A percentile compares a stretch with the other conserved stretches of the same genome.
Conservation (phyloP, 1,140 invertebrate genomes). For the Ditylenchus dipsaci region DNA sequence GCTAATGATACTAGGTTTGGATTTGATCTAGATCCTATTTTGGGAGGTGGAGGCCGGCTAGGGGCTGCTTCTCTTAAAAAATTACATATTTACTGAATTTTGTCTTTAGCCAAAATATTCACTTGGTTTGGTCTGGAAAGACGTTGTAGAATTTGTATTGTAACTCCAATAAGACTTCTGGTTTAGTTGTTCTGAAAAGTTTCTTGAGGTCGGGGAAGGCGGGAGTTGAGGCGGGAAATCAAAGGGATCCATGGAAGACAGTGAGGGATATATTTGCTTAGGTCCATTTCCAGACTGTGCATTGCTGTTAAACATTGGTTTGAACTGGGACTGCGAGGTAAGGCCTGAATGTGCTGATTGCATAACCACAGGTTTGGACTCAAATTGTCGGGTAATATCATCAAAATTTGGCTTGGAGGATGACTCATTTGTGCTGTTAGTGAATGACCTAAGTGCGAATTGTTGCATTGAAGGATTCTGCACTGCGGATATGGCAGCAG, state of each 20-base stretch:
- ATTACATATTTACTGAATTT: too few species aligned
- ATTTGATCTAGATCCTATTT: conserved; percentile 38
- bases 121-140: too few species aligned
- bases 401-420: neutral
- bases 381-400: conserved; percentile 41
- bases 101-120: neutral
- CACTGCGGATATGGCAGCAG: conserved; percentile 36
- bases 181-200: neutral
- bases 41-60: conserved; percentile 40
- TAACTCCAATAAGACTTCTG: neutral
- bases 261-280: conserved; percentile 3
- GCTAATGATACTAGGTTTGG: conserved; percentile 29
- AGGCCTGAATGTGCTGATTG: conserved; percentile 45
- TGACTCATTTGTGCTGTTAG: neutral
- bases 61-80: conserved; percentile 29
- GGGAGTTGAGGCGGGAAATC: conserved; percentile 16
- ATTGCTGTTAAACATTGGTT: neutral
- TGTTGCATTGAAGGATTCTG: conserved; percentile 11
- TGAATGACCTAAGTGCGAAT: neutral
- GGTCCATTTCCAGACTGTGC: neutral
- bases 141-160: neutral
- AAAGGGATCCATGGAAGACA: conserved; percentile 10
- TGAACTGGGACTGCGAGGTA: neutral
- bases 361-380: conserved; percentile 38
- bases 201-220: neutral